Percentiles rank a stretch among this genome's conserved stretches.
Evolutionary conservation across 2,797 vertebrate species (phyloP).

Genomic region (Hemitrygon akajei): DNA sequence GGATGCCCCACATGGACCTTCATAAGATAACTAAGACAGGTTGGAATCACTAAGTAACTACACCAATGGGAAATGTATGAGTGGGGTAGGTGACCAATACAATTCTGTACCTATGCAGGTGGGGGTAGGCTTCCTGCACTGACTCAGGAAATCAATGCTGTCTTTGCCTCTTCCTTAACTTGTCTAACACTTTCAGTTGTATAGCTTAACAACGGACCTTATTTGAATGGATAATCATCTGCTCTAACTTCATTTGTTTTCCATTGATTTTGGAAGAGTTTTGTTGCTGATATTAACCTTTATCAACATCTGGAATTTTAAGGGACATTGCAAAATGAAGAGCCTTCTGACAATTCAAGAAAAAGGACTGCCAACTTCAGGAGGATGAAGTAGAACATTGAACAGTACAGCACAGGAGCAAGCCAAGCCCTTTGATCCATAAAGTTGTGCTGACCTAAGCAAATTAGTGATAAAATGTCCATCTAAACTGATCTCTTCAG

Average conservation of each 20-base stretch:
- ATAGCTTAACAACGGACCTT: not conserved
- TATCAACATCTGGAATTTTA: not conserved
- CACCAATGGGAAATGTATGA: too few species aligned
- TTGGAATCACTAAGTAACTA: too few species aligned
- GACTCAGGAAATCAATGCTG: not conserved
- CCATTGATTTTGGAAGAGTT: not conserved
- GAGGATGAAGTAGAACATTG: not conserved
- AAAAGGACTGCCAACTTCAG: not conserved
- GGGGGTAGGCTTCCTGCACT: too few species aligned
- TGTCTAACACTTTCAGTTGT: not conserved
- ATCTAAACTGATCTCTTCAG: too few species aligned
- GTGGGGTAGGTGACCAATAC: too few species aligned
- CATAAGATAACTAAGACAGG: too few species aligned
- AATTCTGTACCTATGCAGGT: too few species aligned
- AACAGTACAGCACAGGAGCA: too few species aligned
- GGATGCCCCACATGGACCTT: too few species aligned
- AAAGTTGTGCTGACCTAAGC: too few species aligned
- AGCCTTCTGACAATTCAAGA: not conserved
- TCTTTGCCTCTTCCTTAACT: not conserved
- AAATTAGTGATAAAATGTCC: too few species aligned
- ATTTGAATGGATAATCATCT: not conserved
- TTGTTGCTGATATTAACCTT: not conserved
- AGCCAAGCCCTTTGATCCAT: too few species aligned
- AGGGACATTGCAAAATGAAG: not conserved
- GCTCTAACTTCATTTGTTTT: not conserved